Evolutionary conservation across 2,113 vertebrate species (phyloP).

Genomic region (Passerina amoena): DNA sequence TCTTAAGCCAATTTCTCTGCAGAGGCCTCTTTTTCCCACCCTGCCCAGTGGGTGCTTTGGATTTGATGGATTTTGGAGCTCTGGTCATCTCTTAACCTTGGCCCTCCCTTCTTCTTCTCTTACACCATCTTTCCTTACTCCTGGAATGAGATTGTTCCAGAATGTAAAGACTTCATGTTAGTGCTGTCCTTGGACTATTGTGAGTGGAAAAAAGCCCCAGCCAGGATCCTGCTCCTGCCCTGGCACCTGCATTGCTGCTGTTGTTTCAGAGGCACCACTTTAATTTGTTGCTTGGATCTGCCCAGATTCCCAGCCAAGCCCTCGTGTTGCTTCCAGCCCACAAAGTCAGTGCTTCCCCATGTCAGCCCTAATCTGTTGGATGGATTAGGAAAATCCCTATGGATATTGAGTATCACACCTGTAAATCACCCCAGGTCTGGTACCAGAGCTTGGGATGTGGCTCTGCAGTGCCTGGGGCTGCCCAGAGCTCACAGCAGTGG

Average conservation of each 20-base stretch:
- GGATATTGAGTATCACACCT: neutral
- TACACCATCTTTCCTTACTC: neutral
- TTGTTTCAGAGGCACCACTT: neutral
- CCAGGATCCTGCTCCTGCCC: neutral
- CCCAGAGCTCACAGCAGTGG: rapidly evolving
- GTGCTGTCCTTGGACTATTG: neutral
- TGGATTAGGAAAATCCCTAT: neutral
- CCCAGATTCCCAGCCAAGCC: neutral
- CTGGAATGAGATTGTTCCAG: neutral
- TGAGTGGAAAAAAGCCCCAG: neutral
- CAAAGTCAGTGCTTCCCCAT: neutral
- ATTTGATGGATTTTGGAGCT: neutral
- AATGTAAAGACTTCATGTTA: rapidly evolving
- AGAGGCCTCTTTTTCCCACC: neutral
- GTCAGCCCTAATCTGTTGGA: neutral
- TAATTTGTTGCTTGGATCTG: neutral
- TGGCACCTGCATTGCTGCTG: rapidly evolving
- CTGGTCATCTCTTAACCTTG: neutral
- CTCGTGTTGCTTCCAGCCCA: neutral
- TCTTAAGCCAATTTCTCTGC: neutral
- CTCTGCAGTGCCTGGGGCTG: neutral
- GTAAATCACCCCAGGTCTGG: neutral
- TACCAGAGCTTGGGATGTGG: neutral
- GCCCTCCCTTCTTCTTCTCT: neutral
- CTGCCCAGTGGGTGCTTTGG: neutral